These are phyloP conservation scores for Papilio polytes DNA, from an alignment of 1,140 invertebrate genomes.

Conservation along the genomic window DNA sequence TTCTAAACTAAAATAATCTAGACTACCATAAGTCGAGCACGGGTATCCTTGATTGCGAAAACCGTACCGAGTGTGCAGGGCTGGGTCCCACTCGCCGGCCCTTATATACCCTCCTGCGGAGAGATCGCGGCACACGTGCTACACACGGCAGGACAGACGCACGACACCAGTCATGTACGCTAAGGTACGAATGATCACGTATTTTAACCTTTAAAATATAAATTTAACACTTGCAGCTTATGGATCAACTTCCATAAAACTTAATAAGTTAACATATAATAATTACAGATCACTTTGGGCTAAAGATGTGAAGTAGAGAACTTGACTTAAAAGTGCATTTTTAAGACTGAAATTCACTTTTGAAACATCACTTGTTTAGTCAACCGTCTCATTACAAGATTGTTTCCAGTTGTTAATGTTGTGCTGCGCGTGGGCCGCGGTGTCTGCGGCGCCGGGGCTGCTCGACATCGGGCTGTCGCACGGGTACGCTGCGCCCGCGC, in stretches of 20 bases:
- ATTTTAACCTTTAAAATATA: slow-evolving; percentile 18
- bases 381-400: neutral
- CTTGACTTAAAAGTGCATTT: too few relatives aligned
- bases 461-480: slow-evolving; percentile 57
- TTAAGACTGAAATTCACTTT: too few relatives aligned
- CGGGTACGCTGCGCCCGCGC: slow-evolving; percentile 49
- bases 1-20: slow-evolving; percentile 26
- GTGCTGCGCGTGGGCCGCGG: slow-evolving; percentile 72
- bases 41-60: slow-evolving; percentile 75
- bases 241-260: neutral
- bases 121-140: slow-evolving; percentile 61
- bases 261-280: neutral
- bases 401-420: slow-evolving; percentile 66
- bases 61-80: slow-evolving; percentile 63
- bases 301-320: too few relatives aligned
- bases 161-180: slow-evolving; percentile 74
- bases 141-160: slow-evolving; percentile 53
- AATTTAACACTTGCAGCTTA: neutral
- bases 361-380: neutral
- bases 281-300: neutral
- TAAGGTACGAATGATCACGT: slow-evolving; percentile 61
- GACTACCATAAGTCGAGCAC: slow-evolving; percentile 27
- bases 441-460: slow-evolving; percentile 65
- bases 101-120: slow-evolving; percentile 64
- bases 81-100: slow-evolving; percentile 46